A percentile compares a stretch with the other conserved stretches of the same genome.
Evolutionary conservation across 1,140 invertebrate species (phyloP).

Genomic region (Apis florea): DNA sequence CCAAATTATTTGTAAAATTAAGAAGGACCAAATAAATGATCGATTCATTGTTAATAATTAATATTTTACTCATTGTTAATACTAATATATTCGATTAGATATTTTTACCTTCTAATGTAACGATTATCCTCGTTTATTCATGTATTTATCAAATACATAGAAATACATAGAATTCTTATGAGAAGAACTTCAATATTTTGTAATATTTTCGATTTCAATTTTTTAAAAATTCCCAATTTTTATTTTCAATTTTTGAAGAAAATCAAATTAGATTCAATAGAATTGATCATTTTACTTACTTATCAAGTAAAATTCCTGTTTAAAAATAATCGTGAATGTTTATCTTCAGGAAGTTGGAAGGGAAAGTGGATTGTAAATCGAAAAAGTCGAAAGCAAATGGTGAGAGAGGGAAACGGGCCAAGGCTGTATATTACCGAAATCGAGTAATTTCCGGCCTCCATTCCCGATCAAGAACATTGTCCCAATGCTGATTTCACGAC

Average conservation of each 20-base stretch:
- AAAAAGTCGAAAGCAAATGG: not conserved
- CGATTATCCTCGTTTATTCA: too few relatives aligned
- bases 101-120: too few relatives aligned
- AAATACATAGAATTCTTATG: too few relatives aligned
- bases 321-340: constrained; percentile 11
- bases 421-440: constrained; percentile 17
- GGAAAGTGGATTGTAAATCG: not conserved
- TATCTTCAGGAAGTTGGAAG: constrained; percentile 36
- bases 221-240: too few relatives aligned
- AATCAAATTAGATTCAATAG: too few relatives aligned
- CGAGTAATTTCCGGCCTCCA: constrained; percentile 25
- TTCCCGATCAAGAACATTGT: not conserved
- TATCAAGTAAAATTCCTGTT: not conserved
- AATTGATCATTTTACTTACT: not conserved
- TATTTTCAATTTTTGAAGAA: too few relatives aligned
- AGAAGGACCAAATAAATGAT: constrained; percentile 1
- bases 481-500: constrained; percentile 1
- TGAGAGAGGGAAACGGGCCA: constrained; percentile 17
- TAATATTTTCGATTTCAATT: too few relatives aligned
- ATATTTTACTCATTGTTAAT: too few relatives aligned
- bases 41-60: too few relatives aligned
- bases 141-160: too few relatives aligned
- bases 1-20: not conserved
- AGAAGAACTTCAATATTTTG: too few relatives aligned
- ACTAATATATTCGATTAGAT: too few relatives aligned